Evolutionary conservation across 2,113 vertebrate genomes (phyloP), one percentile per base, ranked within the genome.

Genomic region (Siniperca chuatsi): DNA sequence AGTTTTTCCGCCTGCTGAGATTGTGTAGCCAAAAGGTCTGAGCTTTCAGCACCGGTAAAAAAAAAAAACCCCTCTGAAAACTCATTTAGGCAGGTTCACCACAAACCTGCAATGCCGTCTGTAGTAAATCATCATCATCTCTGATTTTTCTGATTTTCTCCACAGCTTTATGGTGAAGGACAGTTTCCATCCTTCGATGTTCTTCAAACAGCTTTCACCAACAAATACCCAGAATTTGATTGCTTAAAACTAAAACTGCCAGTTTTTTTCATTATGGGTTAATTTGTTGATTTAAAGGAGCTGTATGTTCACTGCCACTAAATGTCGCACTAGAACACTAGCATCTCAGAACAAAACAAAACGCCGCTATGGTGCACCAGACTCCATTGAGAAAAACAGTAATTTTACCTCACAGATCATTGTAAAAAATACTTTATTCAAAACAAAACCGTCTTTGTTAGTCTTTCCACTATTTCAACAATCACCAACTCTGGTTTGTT

Each of bases 1-100:
- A 84, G 86, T 84, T 92, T 90, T 86, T 85, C 29, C 8, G 3
- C 60, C 46, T 0, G 44, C 62, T 60, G 77, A 81, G 50, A 42
- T 48, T 0, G 23, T 10, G 23, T 0, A 44, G 21, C 52, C 23
- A 13, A 78, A 73, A 73, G 64, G 54, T 78, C 57, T 12, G n/a
- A 68, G 67, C 48, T 64, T 54, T 69, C 60, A 74, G n/a, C 55
- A 3, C 29, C 6, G 64, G 11, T 21, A 35, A 0, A 35, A 8
- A 20, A 13, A 37, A 9, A 16, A 25, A 8, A 70, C 35, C 64
- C 35, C 64, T 33, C 11, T 33, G 8, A 74, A 82, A 79, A 68
- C 42, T 40, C 20, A 12, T 57, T 65, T 74, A 46, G 50, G 40
- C 67, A 35, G 37, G 2, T 40, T 55, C 55, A 50, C 18, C 35